Conservation (phyloP, 1,140 invertebrate genomes). For the Myzus persicae region DNA sequence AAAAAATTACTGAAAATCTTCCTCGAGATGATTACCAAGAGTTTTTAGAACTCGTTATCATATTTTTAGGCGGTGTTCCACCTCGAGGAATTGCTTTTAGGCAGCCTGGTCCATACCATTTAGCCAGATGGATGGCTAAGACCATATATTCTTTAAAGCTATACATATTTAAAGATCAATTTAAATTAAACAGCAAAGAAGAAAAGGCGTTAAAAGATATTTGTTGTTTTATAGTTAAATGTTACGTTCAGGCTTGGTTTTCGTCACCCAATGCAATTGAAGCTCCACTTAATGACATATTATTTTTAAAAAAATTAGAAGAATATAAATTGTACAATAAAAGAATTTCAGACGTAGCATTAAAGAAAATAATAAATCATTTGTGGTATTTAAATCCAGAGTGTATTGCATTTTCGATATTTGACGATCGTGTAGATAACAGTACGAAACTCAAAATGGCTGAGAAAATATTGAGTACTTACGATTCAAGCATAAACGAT, state of each 20-base stretch:
- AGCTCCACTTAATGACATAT: neutral
- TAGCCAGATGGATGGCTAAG: slow-evolving; percentile 7
- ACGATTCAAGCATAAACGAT: neutral
- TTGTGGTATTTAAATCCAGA: slow-evolving; percentile 31
- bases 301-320: slow-evolving; percentile 7
- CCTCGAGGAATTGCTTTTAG: neutral
- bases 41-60: too few species aligned
- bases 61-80: too few species aligned
- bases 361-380: slow-evolving; percentile 6
- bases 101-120: neutral
- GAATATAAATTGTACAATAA: neutral
- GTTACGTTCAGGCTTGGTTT: neutral
- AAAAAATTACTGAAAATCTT: neutral
- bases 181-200: neutral
- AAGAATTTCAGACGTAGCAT: neutral
- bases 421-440: neutral
- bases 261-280: neutral
- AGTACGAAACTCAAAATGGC: neutral
- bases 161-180: neutral
- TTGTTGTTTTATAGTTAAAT: slow-evolving; percentile 17
- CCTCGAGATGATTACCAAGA: too few species aligned
- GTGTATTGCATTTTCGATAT: neutral
- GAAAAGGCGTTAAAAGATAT: neutral
- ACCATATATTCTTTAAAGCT: neutral
- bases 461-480: neutral